Evolutionary conservation across 1,140 invertebrate genomes (phyloP).

Genomic region (Scaptomyza hsui): DNA sequence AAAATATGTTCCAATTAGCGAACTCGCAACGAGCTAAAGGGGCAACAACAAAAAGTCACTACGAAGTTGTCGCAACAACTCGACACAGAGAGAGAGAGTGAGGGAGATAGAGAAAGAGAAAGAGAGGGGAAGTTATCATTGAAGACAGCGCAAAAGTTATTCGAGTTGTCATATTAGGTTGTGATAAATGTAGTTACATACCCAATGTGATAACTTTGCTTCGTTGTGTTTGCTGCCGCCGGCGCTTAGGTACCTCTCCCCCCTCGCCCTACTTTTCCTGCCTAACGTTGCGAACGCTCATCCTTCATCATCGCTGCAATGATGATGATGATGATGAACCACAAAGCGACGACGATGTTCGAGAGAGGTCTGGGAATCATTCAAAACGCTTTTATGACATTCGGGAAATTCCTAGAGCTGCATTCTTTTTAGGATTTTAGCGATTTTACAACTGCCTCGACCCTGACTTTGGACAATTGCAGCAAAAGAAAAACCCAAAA

Average conservation of each 20-base stretch:
- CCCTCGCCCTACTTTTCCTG: not conserved
- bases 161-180: constrained; percentile 82
- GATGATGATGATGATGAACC: constrained; percentile 56
- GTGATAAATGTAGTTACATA: constrained; percentile 83
- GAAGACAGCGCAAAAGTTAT: constrained; percentile 69
- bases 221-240: constrained; percentile 19
- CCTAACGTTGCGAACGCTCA: not conserved
- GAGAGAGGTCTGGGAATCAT: constrained; percentile 44
- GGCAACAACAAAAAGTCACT: not conserved
- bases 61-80: not conserved
- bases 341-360: constrained; percentile 1
- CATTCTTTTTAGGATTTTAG: constrained; percentile 9
- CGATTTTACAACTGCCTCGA: constrained; percentile 32
- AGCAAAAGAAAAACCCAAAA: constrained; percentile 10
- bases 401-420: constrained; percentile 65
- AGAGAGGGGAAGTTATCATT: not conserved
- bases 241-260: constrained; percentile 40
- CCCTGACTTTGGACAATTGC: constrained; percentile 56
- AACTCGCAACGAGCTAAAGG: constrained; percentile 54
- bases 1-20: constrained; percentile 83
- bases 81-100: not conserved
- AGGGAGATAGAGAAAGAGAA: not conserved
- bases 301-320: not conserved
- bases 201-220: constrained; percentile 76
- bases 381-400: constrained; percentile 64